Base-by-base conservation (phyloP, 2,113 vertebrate genomes). In the Ageneiosus marmoratus region DNA sequence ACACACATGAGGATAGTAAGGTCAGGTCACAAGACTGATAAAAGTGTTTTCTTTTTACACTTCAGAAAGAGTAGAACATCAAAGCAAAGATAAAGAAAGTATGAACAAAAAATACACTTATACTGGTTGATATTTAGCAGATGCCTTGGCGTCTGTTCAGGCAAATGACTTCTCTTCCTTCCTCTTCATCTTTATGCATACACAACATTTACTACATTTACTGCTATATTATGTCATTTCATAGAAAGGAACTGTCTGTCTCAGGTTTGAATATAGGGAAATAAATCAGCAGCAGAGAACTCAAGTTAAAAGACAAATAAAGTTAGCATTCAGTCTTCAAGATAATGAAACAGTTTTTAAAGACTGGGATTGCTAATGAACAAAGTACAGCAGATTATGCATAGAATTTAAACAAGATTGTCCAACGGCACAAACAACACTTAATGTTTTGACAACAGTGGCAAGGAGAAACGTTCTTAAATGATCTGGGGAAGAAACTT, bases 51-150 rank as follows among this genome's bases (percentile, higher is more conserved):
- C 83, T 82, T 13, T 11, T 62, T 48, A 11, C 77, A 87, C 90
- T 92, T 92, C 88, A 92, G 90, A 92, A 91, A 81, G 51, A 78
- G 80, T 67, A 62, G 67, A 80, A 75, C 90, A 93, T 92, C 90
- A 90, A 81, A 79, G 41, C 1, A 27, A 79, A 89, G 91, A 94
- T 93, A 93, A 91, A 84, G 46, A 13, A 46, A 70, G 67, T n/a
- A 81, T 3, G 37, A 32, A 70, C 37, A 69, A 82, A 60, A 41
- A 56, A 24, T 41, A 56, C 37, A 58, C 79, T 73, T 74, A 4
- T 50, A 72, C 62, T 48, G 55, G 2, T 20, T 62, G 55, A 74
- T 29, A 34, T 58, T 32, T 41, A 50, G 67, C 41, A 60, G 67
- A 72, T 37, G 79, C 37, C 67, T 60, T 73, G 37, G 53, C 67